phyloP scores from a whole-genome alignment of 2,113 vertebrate species.

The Chloroceryle aenea region DNA sequence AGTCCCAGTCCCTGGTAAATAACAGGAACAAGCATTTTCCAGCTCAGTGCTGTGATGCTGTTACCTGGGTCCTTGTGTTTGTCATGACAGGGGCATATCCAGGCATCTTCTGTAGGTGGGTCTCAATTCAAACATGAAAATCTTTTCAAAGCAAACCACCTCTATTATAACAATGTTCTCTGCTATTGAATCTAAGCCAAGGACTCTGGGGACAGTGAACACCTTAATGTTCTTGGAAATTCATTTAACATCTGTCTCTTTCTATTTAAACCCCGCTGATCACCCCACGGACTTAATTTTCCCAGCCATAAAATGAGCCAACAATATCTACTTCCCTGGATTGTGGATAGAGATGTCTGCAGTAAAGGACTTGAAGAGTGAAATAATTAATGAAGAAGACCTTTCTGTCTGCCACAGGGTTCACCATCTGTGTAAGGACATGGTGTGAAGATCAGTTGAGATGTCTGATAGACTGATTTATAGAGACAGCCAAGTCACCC shows the following conservation, averaged over 20 bases:
- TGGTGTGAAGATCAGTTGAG: neutral
- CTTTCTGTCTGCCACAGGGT: neutral
- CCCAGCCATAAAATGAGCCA: neutral
- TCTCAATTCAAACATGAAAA: neutral
- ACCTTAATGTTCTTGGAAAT: conserved; percentile 5
- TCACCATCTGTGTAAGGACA: neutral
- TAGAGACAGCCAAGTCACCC: neutral
- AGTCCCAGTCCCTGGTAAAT: neutral
- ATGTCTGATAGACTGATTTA: neutral
- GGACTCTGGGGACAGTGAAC: neutral
- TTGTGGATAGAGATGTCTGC: neutral
- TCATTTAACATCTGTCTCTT: conserved; percentile 32
- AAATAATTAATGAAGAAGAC: conserved; percentile 15
- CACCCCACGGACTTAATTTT: neutral
- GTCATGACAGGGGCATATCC: neutral
- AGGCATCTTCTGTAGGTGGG: neutral
- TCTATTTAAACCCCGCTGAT: conserved; percentile 2
- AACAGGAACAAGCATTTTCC: neutral
- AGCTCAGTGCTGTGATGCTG: neutral
- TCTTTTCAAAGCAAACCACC: neutral
- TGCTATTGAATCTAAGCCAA: neutral
- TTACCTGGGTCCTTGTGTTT: neutral
- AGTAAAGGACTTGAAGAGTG: neutral
- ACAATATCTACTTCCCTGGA: neutral
- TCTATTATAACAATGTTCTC: neutral